Conservation (phyloP, 2,797 vertebrate species). For the Chelonia mydas region DNA sequence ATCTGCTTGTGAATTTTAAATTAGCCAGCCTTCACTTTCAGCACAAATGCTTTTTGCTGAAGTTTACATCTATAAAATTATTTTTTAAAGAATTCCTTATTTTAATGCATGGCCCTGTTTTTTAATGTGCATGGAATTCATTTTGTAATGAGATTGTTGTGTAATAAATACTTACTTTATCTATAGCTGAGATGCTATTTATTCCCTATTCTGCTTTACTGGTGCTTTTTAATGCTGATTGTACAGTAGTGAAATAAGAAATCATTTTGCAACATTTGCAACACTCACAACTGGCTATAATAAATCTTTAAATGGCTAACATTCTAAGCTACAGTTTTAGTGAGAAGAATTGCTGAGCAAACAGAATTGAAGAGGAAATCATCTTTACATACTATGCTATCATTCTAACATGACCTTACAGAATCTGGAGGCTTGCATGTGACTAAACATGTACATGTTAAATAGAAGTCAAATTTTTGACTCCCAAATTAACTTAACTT, state of each 20-base stretch:
- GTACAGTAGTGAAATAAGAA: neutral
- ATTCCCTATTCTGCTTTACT: neutral
- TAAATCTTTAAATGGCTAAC: constrained; percentile 19
- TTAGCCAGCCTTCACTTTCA: neutral
- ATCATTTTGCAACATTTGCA: neutral
- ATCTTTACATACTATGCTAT: neutral
- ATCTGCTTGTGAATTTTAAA: constrained; percentile 33
- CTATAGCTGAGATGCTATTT: neutral
- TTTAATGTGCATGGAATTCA: neutral
- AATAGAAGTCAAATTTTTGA: neutral
- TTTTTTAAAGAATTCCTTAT: neutral
- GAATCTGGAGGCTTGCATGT: neutral
- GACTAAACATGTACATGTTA: neutral
- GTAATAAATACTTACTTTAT: neutral
- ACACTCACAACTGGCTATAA: neutral
- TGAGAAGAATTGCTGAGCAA: neutral
- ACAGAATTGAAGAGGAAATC: neutral
- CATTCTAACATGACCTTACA: neutral
- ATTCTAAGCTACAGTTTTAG: neutral
- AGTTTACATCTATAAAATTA: neutral
- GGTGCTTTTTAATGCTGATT: constrained; percentile 5
- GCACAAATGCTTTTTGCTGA: neutral
- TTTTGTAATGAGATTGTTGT: constrained; percentile 8
- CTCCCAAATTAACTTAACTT: neutral
- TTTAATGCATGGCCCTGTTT: neutral